Percentiles rank a stretch among this genome's conserved stretches.
These are phyloP conservation scores for Drosophila mimica DNA, from an alignment of 2,888 invertebrate genomes.

Conservation along the genomic window DNA sequence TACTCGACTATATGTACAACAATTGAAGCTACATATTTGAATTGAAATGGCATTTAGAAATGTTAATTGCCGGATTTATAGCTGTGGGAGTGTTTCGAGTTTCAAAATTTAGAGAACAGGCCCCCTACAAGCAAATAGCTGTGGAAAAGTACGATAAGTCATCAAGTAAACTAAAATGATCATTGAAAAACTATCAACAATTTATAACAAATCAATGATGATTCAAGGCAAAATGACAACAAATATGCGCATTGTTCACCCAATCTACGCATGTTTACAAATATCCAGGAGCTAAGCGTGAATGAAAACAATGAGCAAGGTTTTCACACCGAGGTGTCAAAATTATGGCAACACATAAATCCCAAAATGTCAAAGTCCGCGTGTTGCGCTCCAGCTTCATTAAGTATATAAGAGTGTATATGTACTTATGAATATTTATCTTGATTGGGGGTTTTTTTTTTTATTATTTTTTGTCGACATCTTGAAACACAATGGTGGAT, in stretches of 20 bases:
- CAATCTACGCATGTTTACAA: slow-evolving; percentile 22
- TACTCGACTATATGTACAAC: slow-evolving; percentile 37
- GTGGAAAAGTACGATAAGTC: slow-evolving; percentile 5
- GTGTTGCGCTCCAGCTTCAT: slow-evolving; percentile 10
- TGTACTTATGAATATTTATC: slow-evolving; percentile 32
- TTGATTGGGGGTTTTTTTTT: slow-evolving; percentile 22
- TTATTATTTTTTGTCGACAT: slow-evolving; percentile 33
- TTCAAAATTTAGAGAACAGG: slow-evolving; percentile 14
- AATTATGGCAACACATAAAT: slow-evolving; percentile 29
- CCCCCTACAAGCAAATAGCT: background rate
- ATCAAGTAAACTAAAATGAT: background rate
- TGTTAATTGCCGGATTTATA: slow-evolving; percentile 59
- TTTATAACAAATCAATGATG: background rate
- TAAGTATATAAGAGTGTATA: slow-evolving; percentile 12
- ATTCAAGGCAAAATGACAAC: slow-evolving; percentile 1
- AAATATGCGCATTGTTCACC: slow-evolving; percentile 19
- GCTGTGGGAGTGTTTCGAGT: slow-evolving; percentile 19
- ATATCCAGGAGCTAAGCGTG: slow-evolving; percentile 14
- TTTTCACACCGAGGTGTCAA: slow-evolving; percentile 71
- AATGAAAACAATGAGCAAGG: slow-evolving; percentile 56
- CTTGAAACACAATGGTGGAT: slow-evolving; percentile 62
- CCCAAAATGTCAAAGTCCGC: slow-evolving; percentile 61
- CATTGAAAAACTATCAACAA: background rate
- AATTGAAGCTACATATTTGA: slow-evolving; percentile 47
- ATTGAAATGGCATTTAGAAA: slow-evolving; percentile 69